Base-by-base conservation (phyloP, 1,140 invertebrate genomes). In the Cyclargus thomasi region DNA sequence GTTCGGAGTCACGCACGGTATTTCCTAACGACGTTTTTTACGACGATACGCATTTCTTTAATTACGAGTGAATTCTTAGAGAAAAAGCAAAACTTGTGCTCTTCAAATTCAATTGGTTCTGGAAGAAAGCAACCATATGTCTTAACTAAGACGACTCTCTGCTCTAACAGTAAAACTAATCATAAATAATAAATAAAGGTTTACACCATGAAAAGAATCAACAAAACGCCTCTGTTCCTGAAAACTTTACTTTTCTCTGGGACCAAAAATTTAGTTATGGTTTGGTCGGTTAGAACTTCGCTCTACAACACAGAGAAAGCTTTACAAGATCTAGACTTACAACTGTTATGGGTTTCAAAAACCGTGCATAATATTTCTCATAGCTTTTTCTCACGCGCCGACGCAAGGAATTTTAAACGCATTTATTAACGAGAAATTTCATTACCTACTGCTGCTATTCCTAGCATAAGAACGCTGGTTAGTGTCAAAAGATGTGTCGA, bases 401-500 rank as follows among this genome's bases (percentile, higher is more conserved):
- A 59, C 10, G 23, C 53, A 36, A 22, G 22, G 65, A 66, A 66
- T 65, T 65, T 65, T 17, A 65, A 65, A 53, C 53, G 53, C 64
- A 65, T 65, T 65, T 65, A 65, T 55, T 65, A 65, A 10, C 55
- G 23, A 65, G 47, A 65, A 53, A 65, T 53, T 65, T 65, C 47
- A 65, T 53, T 53, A 23, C 39, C 39, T 39, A 18, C 66, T 57
- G 65, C 22, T 59, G 65, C 22, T 59, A 68, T 64, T 53, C 35
- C 55, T 68, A 55, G 35, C 68, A 63, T 67, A 62, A 68, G 65
- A 18, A 55, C 63, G 57, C 71, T 70, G 67, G 62, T 72, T 75
- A 77, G 73, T 72, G 65, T 70, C 71, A 62, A 65, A 68, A 68
- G 70, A 63, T 71, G 78, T 67, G 62, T 71, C 70, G 74, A 75